Evolutionary conservation across 1,140 invertebrate genomes (phyloP).

Genomic region (Penaeus vannamei): DNA sequence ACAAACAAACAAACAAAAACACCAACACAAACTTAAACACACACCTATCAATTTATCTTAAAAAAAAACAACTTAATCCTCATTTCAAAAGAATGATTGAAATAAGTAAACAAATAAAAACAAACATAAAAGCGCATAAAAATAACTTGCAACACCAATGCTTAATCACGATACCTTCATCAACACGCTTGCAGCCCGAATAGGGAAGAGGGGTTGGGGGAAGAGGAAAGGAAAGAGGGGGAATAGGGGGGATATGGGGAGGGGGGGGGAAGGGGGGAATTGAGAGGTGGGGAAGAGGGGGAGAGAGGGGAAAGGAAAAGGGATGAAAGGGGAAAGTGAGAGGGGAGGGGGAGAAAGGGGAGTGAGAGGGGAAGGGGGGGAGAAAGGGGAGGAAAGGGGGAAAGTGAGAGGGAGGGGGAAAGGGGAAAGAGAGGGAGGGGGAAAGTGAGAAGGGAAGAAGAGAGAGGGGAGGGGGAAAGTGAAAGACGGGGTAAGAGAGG

Average conservation of each 20-base stretch:
- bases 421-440: background rate
- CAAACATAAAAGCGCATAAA: no score
- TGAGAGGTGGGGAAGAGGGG: background rate
- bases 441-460: background rate
- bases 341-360: background rate
- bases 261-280: background rate
- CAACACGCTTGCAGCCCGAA: no score
- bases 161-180: no score
- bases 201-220: no score
- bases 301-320: background rate
- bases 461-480: no score
- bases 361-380: background rate
- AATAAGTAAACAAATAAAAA: no score
- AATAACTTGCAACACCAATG: no score
- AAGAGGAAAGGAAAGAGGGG: background rate
- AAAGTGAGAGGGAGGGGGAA: background rate
- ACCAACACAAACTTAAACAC: no score
- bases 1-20: no score
- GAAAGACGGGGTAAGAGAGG: background rate
- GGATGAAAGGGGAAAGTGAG: background rate
- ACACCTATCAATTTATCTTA: no score
- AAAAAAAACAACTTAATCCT: no score
- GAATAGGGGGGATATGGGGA: background rate
- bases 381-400: background rate
- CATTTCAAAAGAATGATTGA: no score